phyloP scores from a whole-genome alignment of 2,888 invertebrate species.

The Linhomoeus sp. region DNA sequence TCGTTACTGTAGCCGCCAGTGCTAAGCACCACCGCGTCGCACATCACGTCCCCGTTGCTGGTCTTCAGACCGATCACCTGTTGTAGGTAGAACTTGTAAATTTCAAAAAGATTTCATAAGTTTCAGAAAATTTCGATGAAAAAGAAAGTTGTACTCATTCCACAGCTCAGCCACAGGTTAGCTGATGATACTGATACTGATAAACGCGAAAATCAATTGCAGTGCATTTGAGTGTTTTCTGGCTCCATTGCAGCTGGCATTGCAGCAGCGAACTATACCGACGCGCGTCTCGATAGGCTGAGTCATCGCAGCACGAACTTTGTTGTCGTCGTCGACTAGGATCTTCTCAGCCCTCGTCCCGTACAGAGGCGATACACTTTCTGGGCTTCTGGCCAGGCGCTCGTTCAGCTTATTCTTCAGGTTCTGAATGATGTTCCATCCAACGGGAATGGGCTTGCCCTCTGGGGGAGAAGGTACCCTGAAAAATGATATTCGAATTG shows the following conservation, averaged over 20 bases:
- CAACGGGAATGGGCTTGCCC: conserved; percentile 23
- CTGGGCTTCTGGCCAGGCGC: background rate
- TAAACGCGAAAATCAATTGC: no score
- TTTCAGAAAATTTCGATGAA: background rate
- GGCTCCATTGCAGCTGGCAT: no score
- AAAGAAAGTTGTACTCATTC: background rate
- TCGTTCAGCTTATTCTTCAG: conserved; percentile 12
- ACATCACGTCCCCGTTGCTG: no score
- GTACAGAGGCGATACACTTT: background rate
- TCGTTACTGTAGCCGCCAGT: conserved; percentile 27
- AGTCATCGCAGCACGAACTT: no score
- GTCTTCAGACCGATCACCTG: no score
- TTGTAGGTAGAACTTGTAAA: no score
- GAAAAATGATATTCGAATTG: background rate
- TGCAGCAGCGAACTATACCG: no score
- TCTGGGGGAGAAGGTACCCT: conserved; percentile 27
- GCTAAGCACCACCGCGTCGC: conserved; percentile 18
- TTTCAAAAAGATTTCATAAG: no score
- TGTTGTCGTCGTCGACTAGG: background rate
- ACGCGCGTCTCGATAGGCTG: no score
- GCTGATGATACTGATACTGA: background rate
- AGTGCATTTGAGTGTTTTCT: no score
- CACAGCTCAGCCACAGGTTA: background rate
- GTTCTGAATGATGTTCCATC: conserved; percentile 22
- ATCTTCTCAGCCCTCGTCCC: background rate